Base-by-base conservation (phyloP, 2,888 invertebrate species). In the Thumatha senex region DNA sequence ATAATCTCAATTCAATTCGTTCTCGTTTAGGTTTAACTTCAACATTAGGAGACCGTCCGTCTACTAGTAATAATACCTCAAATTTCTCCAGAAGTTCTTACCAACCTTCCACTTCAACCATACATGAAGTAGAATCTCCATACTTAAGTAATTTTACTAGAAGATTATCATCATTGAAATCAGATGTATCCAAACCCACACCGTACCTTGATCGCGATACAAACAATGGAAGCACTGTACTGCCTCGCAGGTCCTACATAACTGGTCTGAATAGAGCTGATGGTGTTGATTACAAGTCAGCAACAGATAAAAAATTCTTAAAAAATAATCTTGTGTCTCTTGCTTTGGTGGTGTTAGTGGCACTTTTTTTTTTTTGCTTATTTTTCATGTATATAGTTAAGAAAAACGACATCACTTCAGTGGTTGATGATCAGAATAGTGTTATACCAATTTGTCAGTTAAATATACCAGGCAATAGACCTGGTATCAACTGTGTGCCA, bases 71-170 rank as follows among this genome's bases (percentile, higher is more conserved):
- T 52, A 89, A 84, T 55, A 72, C 78, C 8, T 77, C 88, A 10
- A 82, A 64, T 45, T 89, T 74, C 55, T 56, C 78, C 29, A 62
- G 82, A 46, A 85, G 62, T 67, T 79, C 75, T 62, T 89, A 84
- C 50, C 86, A 83, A 54, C 86, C 85, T 1, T 79, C 86, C 15
- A 84, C 83, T 33, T 82, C 89, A 2, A 82, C 84, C 40, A 82
- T 86, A 48, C 89, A 92, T 63, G 92, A 93, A 74, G 92, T 92
- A 55, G 94, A 95, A 73, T 94, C 95, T 64, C 95, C 95, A 46
- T 95, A 94, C 79, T 84, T 95, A 70, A 95, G 95, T 70, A 95
- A 94, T 71, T 95, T 95, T 65, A 95, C 95, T 0, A 89, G 93
- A 52, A 92, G 94, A 54, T 77, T 95, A 54, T 92, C 93, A 11